Evolutionary conservation across 2,888 invertebrate genomes (phyloP).

Genomic region (Folsomia manolachei): DNA sequence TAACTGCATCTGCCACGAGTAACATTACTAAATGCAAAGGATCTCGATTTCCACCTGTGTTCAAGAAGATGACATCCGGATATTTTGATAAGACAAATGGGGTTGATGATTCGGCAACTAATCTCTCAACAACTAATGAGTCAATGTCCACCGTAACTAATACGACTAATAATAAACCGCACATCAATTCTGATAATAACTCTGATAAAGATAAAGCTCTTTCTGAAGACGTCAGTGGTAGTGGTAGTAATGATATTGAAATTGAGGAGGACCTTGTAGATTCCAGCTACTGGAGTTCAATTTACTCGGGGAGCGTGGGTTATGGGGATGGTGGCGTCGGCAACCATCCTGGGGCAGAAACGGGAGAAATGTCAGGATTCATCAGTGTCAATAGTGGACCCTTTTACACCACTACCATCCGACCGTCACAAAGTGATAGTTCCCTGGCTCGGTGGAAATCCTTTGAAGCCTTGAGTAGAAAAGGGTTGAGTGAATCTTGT

Average conservation of each 20-base stretch:
- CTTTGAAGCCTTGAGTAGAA: constrained; percentile 47
- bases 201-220: neutral
- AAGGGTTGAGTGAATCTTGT: constrained; percentile 46
- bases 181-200: neutral
- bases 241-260: neutral
- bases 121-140: neutral
- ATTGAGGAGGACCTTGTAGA: constrained; percentile 30
- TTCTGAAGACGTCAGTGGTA: constrained; percentile 16
- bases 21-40: constrained; percentile 15
- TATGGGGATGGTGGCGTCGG: constrained; percentile 2
- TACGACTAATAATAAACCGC: neutral
- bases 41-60: neutral
- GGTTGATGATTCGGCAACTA: constrained; percentile 6
- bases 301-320: constrained; percentile 24
- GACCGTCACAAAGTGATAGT: constrained; percentile 48
- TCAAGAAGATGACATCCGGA: neutral
- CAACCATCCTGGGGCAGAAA: neutral
- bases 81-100: neutral
- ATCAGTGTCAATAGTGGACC: constrained; percentile 6
- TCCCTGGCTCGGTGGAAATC: constrained; percentile 45
- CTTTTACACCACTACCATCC: constrained; percentile 17
- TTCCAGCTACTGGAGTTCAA: constrained; percentile 42
- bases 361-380: neutral
- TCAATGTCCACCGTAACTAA: neutral
- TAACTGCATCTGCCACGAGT: constrained; percentile 1